Evolutionary conservation across 2,113 vertebrate genomes (phyloP).

Genomic region (Apodemus sylvaticus): DNA sequence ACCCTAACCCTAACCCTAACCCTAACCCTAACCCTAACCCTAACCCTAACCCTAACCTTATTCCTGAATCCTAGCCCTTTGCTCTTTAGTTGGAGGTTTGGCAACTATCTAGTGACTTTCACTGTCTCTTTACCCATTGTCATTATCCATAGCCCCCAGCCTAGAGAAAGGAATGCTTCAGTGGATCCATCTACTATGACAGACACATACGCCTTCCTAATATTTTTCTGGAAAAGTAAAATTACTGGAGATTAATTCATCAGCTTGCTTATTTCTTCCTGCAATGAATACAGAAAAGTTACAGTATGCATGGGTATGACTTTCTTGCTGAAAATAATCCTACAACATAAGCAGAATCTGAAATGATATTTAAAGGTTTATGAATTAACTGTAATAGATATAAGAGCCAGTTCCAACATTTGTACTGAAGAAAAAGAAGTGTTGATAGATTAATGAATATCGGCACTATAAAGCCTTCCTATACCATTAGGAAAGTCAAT

Average conservation of each 20-base stretch:
- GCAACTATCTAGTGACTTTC: neutral
- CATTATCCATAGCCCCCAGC: neutral
- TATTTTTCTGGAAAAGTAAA: neutral
- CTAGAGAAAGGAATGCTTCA: neutral
- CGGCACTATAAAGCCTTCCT: neutral
- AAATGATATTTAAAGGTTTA: neutral
- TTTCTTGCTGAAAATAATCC: neutral
- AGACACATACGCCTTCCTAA: neutral
- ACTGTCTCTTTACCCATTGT: neutral
- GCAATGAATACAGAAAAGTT: neutral
- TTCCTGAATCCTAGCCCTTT: neutral
- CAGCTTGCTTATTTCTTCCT: neutral
- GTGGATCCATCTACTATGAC: neutral
- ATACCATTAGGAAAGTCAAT: neutral
- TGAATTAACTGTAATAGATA: neutral
- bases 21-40: too few relatives aligned
- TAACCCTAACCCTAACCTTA: too few relatives aligned
- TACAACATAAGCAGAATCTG: neutral
- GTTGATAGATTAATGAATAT: neutral
- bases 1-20: too few relatives aligned
- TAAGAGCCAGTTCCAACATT: neutral
- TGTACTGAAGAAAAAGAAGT: neutral
- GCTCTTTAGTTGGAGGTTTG: neutral
- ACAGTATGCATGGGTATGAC: neutral
- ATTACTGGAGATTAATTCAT: neutral